A percentile compares a stretch with the other conserved stretches of the same genome.
Conservation (phyloP, 2,888 invertebrate species). For the Chalcosyrphus nemorum region DNA sequence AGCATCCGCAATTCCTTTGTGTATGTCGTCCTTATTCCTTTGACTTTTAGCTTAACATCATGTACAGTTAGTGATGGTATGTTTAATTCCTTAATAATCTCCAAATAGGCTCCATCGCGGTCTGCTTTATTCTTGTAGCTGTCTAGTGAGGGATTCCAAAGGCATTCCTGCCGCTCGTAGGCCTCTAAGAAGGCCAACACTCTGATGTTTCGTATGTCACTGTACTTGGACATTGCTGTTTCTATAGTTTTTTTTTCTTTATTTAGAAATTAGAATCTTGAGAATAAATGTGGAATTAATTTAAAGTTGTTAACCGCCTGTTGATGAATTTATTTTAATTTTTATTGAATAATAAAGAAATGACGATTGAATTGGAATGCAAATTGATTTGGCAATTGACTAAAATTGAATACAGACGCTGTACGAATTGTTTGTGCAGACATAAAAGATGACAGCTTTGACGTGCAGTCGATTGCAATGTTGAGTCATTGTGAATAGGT, state of each 20-base stretch:
- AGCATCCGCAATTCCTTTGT: conserved; percentile 78
- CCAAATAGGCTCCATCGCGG: conserved; percentile 77
- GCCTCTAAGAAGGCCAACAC: conserved; percentile 78
- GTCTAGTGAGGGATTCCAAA: conserved; percentile 78
- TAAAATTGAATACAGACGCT: conserved; percentile 47
- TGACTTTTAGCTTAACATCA: conserved; percentile 80
- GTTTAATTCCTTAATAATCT: conserved; percentile 77
- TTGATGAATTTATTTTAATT: conserved; percentile 9
- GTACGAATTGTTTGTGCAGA: background rate
- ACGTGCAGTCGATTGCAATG: background rate
- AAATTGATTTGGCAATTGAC: conserved; percentile 49
- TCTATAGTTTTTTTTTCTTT: too few species aligned
- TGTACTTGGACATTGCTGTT: conserved; percentile 76
- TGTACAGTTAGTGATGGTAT: conserved; percentile 76
- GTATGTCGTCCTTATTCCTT: conserved; percentile 80
- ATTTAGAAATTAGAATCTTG: too few species aligned
- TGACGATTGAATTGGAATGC: conserved; percentile 45
- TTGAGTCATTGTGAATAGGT: background rate
- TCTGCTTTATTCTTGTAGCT: conserved; percentile 78
- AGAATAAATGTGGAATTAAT: background rate
- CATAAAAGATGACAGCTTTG: background rate
- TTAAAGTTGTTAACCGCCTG: conserved; percentile 47
- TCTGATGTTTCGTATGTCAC: conserved; percentile 77
- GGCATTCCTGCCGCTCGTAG: conserved; percentile 78
- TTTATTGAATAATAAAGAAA: conserved; percentile 58